Conservation (phyloP, 2,113 vertebrate species). For the Rhizomys pruinosus region DNA sequence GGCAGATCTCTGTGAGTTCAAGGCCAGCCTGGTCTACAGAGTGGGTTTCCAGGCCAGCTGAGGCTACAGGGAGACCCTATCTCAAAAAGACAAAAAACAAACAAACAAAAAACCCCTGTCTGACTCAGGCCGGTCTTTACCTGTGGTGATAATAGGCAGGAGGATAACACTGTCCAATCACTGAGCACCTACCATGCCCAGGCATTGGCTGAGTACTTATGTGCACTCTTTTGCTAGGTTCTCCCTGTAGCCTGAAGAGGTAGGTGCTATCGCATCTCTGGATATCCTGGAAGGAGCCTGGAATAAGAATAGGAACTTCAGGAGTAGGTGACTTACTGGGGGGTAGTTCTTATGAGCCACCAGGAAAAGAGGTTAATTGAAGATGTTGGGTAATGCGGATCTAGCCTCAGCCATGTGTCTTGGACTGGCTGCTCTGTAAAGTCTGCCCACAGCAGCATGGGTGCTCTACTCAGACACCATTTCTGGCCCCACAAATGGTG, state of each 20-base stretch:
- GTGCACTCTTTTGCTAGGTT: neutral
- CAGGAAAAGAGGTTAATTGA: neutral
- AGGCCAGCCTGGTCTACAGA: no score
- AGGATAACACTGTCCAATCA: neutral
- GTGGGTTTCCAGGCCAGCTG: no score
- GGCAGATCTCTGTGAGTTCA: no score
- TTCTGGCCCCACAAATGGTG: neutral
- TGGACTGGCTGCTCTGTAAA: neutral
- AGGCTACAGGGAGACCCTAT: no score
- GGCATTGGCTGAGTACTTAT: neutral
- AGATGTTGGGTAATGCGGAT: neutral
- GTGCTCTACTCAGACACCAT: no score
- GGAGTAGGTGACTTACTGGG: neutral
- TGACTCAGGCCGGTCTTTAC: neutral
- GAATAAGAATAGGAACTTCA: neutral
- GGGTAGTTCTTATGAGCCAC: neutral
- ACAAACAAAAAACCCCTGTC: no score
- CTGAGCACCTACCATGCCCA: neutral
- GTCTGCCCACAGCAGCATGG: neutral
- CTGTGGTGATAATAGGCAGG: neutral
- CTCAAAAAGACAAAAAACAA: no score
- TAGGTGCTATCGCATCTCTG: neutral
- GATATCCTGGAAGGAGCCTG: neutral
- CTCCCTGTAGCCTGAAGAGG: neutral
- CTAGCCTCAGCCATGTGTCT: neutral